phyloP scores from a whole-genome alignment of 2,888 invertebrate species.

The Desoria tigrina region DNA sequence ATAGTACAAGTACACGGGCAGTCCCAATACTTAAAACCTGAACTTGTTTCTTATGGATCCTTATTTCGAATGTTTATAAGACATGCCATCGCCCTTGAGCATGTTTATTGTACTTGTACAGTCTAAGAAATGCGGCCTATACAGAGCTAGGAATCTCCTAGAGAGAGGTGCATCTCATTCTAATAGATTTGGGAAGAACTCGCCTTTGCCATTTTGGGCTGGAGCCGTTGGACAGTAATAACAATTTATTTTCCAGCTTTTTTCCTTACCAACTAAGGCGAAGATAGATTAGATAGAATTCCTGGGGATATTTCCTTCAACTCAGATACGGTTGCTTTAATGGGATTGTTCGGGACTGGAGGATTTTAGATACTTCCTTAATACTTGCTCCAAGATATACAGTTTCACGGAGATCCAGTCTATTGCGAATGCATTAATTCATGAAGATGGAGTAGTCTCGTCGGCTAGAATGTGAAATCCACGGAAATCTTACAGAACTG shows the following conservation, averaged over 20 bases:
- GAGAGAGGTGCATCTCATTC: neutral
- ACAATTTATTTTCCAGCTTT: constrained; percentile 45
- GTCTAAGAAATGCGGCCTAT: neutral
- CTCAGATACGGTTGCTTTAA: neutral
- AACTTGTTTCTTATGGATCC: constrained; percentile 1
- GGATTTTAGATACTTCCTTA: neutral
- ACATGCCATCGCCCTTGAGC: constrained; percentile 20
- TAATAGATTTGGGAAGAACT: constrained; percentile 22
- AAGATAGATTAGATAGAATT: constrained; percentile 21
- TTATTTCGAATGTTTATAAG: constrained; percentile 20
- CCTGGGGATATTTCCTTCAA: constrained; percentile 8
- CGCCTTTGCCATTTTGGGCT: constrained; percentile 46
- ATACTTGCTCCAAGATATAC: no score
- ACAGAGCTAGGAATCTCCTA: neutral
- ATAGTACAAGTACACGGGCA: neutral
- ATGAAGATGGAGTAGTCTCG: neutral
- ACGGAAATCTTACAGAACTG: no score
- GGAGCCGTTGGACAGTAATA: constrained; percentile 47
- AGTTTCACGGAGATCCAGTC: neutral
- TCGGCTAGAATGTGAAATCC: no score
- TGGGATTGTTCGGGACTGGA: constrained; percentile 9
- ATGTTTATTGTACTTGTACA: neutral
- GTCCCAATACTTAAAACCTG: neutral
- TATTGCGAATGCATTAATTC: constrained; percentile 23
- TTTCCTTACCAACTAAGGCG: constrained; percentile 8